Base-by-base conservation (phyloP, 1,140 invertebrate genomes). In the Popillia japonica region DNA sequence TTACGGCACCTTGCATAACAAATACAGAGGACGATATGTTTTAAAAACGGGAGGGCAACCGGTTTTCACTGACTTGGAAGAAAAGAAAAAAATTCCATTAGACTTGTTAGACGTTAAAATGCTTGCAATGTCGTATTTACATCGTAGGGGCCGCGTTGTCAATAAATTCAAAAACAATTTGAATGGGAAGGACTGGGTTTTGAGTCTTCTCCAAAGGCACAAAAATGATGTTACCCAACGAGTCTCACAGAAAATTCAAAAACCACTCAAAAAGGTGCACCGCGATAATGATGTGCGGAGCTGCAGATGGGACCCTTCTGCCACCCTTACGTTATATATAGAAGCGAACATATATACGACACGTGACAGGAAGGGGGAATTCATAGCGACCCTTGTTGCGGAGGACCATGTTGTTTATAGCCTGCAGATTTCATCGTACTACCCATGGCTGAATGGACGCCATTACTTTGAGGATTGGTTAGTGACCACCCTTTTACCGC, bases 61-160 rank as follows among this genome's bases (percentile, higher is more conserved):
- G 10, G 23, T 77, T 20, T 20, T 77, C 23, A 3, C 3, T 17
- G 0, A 74, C 11, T n/a, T 17, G 2, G 72, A 64, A 64, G 75
- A 77, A 77, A 34, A 8, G 10, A 2, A 44, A 44, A 44, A 44
- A 40, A 59, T 77, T 34, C 48, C 75, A 2, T 20, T 61, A 11
- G n/a, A 61, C 10, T 40, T 61, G 40, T 3, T 20, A 0, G 75
- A 77, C 17, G 6, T 77, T 6, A 55, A 3, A 40, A 9, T 59
- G 34, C n/a, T n/a, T n/a, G n/a, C n/a, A n/a, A n/a, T n/a, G n/a
- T n/a, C 41, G 40, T 77, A 61, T 59, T 77, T 61, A 64, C 20
- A 77, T 40, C 44, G 44, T 8, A 23, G n/a, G n/a, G n/a, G n/a
- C n/a, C n/a, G n/a, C n/a, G 27, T 40, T 3, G 75, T 76, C 6